Evolutionary conservation across 1,140 invertebrate genomes (phyloP).

Genomic region (Zaprionus davidi): DNA sequence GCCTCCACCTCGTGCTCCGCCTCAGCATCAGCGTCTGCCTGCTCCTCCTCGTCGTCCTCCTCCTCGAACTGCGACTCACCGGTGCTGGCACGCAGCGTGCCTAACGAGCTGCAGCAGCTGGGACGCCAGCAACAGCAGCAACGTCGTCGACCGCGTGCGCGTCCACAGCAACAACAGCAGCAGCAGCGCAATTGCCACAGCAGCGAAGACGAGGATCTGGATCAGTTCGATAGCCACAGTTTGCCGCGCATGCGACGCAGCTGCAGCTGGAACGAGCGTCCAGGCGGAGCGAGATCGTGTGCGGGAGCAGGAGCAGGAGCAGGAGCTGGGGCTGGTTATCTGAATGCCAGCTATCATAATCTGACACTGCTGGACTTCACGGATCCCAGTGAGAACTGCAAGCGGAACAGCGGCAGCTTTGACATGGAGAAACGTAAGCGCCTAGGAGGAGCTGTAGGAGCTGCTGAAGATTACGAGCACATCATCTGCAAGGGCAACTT

Average conservation of each 20-base stretch:
- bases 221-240: conserved; percentile 42
- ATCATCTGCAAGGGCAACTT: conserved; percentile 80
- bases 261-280: conserved; percentile 55
- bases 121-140: conserved; percentile 33
- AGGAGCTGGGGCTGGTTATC: conserved; percentile 51
- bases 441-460: conserved; percentile 17
- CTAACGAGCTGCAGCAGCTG: conserved; percentile 69
- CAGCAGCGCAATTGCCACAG: conserved; percentile 34
- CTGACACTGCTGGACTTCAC: conserved; percentile 74
- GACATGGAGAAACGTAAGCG: conserved; percentile 58
- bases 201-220: conserved; percentile 52
- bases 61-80: neutral
- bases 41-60: conserved; percentile 21
- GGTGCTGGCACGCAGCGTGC: conserved; percentile 48
- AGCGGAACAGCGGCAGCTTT: conserved; percentile 29
- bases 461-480: conserved; percentile 61
- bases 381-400: conserved; percentile 37
- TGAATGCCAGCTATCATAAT: conserved; percentile 82
- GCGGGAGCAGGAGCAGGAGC: conserved; percentile 14
- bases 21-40: conserved; percentile 2
- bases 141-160: conserved; percentile 41
- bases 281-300: conserved; percentile 24
- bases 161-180: neutral
- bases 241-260: conserved; percentile 58
- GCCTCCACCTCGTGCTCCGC: neutral